Conservation (phyloP, 2,797 vertebrate species). For the Lepilemur ruficaudatus region DNA sequence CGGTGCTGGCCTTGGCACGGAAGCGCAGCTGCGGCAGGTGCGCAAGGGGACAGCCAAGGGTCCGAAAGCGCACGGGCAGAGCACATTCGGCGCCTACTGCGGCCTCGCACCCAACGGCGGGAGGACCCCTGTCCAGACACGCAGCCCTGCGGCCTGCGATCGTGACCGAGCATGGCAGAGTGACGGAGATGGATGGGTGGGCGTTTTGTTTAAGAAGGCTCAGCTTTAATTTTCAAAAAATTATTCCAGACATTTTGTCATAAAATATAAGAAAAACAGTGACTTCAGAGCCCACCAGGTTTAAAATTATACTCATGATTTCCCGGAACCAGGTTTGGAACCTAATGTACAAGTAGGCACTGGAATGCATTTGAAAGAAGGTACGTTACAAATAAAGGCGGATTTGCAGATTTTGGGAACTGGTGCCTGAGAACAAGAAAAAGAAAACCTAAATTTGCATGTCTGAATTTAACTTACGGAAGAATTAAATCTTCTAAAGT, state of each 20-base stretch:
- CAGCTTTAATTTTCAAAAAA: neutral
- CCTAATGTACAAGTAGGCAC: neutral
- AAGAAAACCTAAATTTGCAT: neutral
- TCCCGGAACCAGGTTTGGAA: neutral
- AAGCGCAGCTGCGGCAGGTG: rapidly evolving
- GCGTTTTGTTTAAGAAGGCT: neutral
- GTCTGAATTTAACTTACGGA: neutral
- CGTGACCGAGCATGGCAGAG: rapidly evolving
- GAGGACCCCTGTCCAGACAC: neutral
- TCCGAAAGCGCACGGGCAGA: rapidly evolving
- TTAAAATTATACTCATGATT: neutral
- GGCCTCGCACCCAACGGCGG: neutral
- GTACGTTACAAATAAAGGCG: neutral
- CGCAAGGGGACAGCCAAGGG: rapidly evolving
- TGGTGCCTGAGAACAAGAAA: neutral
- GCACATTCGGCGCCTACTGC: rapidly evolving
- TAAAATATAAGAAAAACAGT: neutral
- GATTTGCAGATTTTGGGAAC: neutral
- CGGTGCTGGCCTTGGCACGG: rapidly evolving
- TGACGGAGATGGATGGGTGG: rapidly evolving
- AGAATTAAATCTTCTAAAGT: neutral
- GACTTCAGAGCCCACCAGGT: neutral
- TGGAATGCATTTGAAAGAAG: neutral
- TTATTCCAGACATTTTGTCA: neutral
- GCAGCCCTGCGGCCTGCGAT: rapidly evolving